phyloP scores from a whole-genome alignment of 2,888 invertebrate genomes.

The Oeneis ivallda region DNA sequence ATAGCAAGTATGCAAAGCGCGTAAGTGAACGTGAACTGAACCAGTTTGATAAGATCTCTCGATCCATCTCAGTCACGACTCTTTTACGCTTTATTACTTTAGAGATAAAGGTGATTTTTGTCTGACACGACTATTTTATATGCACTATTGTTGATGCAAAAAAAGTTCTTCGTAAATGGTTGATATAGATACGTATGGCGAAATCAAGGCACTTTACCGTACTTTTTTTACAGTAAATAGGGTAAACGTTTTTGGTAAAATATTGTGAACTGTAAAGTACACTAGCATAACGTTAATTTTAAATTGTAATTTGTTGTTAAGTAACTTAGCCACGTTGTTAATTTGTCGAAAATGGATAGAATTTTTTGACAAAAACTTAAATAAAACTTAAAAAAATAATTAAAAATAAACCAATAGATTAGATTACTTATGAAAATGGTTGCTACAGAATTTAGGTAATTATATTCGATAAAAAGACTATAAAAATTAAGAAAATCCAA shows the following conservation, averaged over 20 bases:
- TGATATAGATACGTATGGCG: slow-evolving; percentile 4
- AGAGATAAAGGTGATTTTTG: slow-evolving; percentile 11
- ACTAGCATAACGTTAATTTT: too few species aligned
- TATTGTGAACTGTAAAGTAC: too few species aligned
- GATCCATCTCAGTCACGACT: not conserved
- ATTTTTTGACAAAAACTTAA: too few species aligned
- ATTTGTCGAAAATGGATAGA: not conserved
- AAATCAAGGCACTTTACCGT: slow-evolving; percentile 8
- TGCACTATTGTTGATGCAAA: not conserved
- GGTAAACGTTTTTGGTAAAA: not conserved
- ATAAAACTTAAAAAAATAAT: too few species aligned
- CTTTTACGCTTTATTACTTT: slow-evolving; percentile 21
- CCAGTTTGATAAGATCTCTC: slow-evolving; percentile 22
- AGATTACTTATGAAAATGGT: too few species aligned
- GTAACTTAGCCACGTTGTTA: too few species aligned
- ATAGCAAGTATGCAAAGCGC: slow-evolving; percentile 25
- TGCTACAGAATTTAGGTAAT: too few species aligned
- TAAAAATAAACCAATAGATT: too few species aligned
- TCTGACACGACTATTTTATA: not conserved
- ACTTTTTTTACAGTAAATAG: not conserved
- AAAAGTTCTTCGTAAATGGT: not conserved
- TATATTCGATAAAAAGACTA: too few species aligned
- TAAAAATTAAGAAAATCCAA: too few species aligned
- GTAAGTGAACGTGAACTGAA: slow-evolving; percentile 25
- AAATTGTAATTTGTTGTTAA: too few species aligned